Conservation (phyloP, 2,797 vertebrate genomes). For the Tadarida brasiliensis region DNA sequence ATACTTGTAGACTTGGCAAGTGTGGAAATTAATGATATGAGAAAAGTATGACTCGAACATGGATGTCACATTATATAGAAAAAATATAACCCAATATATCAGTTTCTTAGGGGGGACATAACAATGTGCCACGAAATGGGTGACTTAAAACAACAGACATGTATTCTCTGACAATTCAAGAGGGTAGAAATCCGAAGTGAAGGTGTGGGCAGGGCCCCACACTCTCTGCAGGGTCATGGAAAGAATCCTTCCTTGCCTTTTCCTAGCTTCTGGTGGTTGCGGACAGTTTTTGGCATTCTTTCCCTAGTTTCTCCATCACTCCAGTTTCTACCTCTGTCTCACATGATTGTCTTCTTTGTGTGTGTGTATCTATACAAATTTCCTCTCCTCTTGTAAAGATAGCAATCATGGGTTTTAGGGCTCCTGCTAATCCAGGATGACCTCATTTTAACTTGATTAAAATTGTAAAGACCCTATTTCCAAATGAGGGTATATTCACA, state of each 20-base stretch:
- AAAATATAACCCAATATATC: background rate
- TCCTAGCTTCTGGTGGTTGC: too few relatives aligned
- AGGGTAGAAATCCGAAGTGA: background rate
- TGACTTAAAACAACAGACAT: background rate
- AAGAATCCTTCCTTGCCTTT: too few relatives aligned
- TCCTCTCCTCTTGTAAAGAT: background rate
- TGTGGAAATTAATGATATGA: background rate
- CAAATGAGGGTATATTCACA: background rate
- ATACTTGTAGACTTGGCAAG: background rate
- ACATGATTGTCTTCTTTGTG: background rate
- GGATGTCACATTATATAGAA: background rate
- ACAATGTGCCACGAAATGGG: background rate
- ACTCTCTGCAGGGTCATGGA: background rate
- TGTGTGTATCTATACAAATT: background rate
- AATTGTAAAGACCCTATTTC: background rate
- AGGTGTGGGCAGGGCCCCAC: background rate
- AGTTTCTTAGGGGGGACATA: background rate
- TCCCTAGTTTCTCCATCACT: background rate
- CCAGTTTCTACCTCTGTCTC: background rate
- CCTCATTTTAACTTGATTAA: background rate
- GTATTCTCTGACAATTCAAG: background rate
- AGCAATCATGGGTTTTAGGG: background rate
- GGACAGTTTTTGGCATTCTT: background rate
- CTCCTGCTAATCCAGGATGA: too few relatives aligned
- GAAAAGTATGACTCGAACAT: background rate